phyloP scores from a whole-genome alignment of 2,113 vertebrate species.

The Osmerus mordax region DNA sequence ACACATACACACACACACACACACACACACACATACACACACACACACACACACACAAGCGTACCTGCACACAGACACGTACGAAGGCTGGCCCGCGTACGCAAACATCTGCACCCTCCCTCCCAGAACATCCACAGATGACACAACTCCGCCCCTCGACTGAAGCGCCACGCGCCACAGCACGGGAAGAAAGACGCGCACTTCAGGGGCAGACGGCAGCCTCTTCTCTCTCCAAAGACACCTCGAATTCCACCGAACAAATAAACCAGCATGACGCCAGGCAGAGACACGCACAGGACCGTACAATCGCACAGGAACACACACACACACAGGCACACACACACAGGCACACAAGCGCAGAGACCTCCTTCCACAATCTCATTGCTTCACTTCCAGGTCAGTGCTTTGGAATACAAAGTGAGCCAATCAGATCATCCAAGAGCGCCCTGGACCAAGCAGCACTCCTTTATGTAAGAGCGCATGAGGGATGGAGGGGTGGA shows the following conservation, averaged over 20 bases:
- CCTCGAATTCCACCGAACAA: conserved; percentile 32
- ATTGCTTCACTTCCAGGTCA: conserved; percentile 70
- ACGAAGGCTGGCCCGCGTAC: background rate
- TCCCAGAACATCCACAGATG: background rate
- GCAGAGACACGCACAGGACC: conserved; percentile 18
- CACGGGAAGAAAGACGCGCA: conserved; percentile 35
- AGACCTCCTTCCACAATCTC: conserved; percentile 40
- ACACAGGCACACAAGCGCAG: conserved; percentile 20
- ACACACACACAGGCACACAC: conserved; percentile 8
- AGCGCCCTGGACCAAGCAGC: conserved; percentile 26
- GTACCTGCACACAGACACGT: background rate
- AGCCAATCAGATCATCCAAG: conserved; percentile 46
- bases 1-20: background rate
- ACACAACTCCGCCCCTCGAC: background rate
- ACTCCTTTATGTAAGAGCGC: conserved; percentile 25
- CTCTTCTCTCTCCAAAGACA: conserved; percentile 33
- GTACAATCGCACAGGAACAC: conserved; percentile 18
- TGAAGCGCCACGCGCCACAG: conserved; percentile 39
- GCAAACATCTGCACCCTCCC: background rate
- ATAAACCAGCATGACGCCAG: conserved; percentile 8
- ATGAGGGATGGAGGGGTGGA: background rate
- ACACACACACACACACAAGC: background rate
- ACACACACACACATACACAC: background rate
- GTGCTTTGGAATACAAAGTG: conserved; percentile 44
- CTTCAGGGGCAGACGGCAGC: conserved; percentile 30